phyloP scores from a whole-genome alignment of 1,140 invertebrate genomes.

The Drosophila nasuta region DNA sequence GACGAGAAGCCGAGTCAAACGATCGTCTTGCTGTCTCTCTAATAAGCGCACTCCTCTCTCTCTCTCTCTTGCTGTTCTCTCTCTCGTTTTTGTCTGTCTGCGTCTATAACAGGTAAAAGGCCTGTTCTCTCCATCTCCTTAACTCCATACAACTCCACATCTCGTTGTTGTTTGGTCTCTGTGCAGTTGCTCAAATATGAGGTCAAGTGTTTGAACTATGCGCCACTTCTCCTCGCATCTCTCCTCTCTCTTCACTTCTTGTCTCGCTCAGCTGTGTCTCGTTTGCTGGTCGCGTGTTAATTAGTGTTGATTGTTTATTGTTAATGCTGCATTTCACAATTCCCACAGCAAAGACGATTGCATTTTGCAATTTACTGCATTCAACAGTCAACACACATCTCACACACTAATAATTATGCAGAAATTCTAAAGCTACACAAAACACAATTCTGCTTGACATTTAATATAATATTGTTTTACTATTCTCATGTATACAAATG shows the following conservation, averaged over 20 bases:
- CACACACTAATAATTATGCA: conserved; percentile 37
- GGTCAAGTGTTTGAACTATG: conserved; percentile 77
- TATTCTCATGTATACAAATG: not conserved
- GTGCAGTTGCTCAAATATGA: conserved; percentile 75
- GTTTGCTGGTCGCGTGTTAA: conserved; percentile 64
- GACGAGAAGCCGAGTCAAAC: conserved; percentile 26
- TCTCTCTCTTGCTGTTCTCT: not conserved
- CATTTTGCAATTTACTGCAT: conserved; percentile 25
- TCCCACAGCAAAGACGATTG: conserved; percentile 51
- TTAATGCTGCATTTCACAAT: conserved; percentile 60
- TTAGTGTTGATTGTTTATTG: conserved; percentile 68
- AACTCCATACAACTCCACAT: not conserved
- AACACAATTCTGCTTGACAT: not conserved
- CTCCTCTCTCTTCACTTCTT: conserved; percentile 4
- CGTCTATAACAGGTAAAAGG: conserved; percentile 45
- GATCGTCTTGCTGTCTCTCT: conserved; percentile 39
- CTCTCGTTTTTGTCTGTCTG: not conserved
- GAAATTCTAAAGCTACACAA: conserved; percentile 3
- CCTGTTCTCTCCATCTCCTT: conserved; percentile 25
- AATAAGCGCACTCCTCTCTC: conserved; percentile 9
- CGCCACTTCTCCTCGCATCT: conserved; percentile 14
- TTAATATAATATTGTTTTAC: not conserved
- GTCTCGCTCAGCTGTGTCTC: conserved; percentile 31
- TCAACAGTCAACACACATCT: not conserved
- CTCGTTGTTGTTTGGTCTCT: conserved; percentile 17